Evolutionary conservation across 2,797 vertebrate genomes (phyloP).

Genomic region (Catharus ustulatus): DNA sequence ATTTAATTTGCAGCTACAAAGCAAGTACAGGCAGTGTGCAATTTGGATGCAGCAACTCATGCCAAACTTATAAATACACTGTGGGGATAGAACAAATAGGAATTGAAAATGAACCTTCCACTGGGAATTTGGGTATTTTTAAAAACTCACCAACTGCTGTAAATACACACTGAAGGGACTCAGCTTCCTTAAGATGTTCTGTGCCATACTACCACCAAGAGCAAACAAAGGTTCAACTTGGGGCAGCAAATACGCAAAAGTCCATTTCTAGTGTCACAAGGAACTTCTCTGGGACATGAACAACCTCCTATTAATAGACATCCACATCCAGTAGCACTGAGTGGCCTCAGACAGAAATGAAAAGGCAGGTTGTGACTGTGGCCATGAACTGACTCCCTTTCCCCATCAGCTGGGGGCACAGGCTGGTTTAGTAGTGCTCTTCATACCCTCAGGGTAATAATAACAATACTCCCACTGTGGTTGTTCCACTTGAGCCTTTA

Average conservation of each 20-base stretch:
- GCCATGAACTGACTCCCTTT: neutral
- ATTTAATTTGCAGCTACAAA: neutral
- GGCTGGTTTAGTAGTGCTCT: neutral
- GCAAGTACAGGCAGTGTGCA: neutral
- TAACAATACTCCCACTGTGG: neutral
- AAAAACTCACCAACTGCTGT: conserved; percentile 2
- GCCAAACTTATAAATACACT: conserved; percentile 31
- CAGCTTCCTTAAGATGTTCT: neutral
- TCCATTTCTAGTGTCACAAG: neutral
- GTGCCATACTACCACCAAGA: neutral
- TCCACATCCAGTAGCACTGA: neutral
- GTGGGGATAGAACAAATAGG: neutral
- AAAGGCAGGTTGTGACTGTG: neutral
- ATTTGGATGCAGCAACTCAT: neutral
- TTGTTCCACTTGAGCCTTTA: neutral
- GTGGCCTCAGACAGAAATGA: neutral
- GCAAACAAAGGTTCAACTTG: neutral
- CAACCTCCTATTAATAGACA: neutral
- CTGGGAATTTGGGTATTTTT: conserved; percentile 17
- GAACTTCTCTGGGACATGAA: neutral
- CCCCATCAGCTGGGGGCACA: neutral
- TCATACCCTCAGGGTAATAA: neutral
- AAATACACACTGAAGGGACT: conserved; percentile 3
- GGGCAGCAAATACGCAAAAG: neutral
- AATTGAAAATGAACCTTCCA: conserved; percentile 28